Base-by-base conservation (phyloP, 2,888 invertebrate genomes). In the Argyresthia albistria region DNA sequence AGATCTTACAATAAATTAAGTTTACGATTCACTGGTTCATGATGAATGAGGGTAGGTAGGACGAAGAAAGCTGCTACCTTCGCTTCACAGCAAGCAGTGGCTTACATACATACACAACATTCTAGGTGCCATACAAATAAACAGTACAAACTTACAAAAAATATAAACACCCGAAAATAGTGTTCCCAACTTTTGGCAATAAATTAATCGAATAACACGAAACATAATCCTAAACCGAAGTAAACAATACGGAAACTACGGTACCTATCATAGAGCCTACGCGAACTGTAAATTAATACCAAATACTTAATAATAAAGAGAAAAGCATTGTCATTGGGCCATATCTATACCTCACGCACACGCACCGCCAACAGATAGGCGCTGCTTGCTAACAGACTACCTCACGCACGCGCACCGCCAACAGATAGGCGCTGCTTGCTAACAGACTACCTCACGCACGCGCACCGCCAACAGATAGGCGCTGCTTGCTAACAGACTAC, bases 101-200 rank as follows among this genome's bases (percentile, higher is more conserved):
- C 25, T 25, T 6, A 25, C 6, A 25, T 25, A 25, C 25, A 25
- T 39, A 56, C 56, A 57, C 53, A 54, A 56, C 58, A 56, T 56
- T 53, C 49, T 52, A 52, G 47, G 53, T 56, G 56, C 55, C 50
- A 52, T 54, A 57, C 50, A 54, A 60, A 61, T 58, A 58, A 57
- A 62, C 53, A 36, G 49, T 56, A 61, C 56, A 63, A 67, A 76
- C 69, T 67, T 76, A 77, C 69, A 68, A 60, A 73, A 72, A 71
- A 74, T 73, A 64, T 70, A 69, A 53, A 53, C 35, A 37, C 58
- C 65, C 70, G 70, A 70, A 69, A 65, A 67, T 69, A 72, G 73
- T 81, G 80, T 80, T 82, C 25, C 80, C 80, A 83, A 86, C 83
- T 83, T 83, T 84, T 86, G 84, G 82, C 82, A 86, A 86, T 86